A percentile compares a stretch with the other conserved stretches of the same genome.
phyloP scores from a whole-genome alignment of 2,888 invertebrate genomes.

The Cyaniris semiargus region DNA sequence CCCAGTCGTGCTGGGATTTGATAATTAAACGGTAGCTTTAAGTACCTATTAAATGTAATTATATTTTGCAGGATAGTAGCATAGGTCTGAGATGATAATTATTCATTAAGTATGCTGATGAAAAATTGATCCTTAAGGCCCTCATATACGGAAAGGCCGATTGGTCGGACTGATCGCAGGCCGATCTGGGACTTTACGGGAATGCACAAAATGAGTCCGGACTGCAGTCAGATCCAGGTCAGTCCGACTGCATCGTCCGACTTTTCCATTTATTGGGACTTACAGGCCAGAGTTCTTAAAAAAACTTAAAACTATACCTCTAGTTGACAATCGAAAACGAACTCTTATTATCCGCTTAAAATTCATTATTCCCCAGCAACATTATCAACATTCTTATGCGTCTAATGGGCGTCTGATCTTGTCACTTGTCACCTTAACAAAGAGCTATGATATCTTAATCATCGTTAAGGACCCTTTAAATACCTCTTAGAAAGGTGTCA shows the following conservation, averaged over 20 bases:
- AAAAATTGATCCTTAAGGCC: background rate
- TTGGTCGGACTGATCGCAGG: no score
- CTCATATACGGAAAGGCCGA: no score
- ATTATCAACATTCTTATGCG: background rate
- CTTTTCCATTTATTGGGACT: no score
- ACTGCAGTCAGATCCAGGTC: no score
- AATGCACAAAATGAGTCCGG: no score
- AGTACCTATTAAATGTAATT: background rate
- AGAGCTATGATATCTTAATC: slow-evolving; percentile 14
- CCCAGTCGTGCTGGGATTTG: background rate
- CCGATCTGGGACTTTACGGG: no score
- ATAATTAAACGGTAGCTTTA: background rate
- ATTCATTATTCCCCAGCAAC: background rate
- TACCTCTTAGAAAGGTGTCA: background rate
- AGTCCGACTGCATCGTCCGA: no score
- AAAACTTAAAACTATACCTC: background rate
- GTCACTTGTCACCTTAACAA: slow-evolving; percentile 20
- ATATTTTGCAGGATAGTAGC: background rate
- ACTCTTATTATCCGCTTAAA: background rate
- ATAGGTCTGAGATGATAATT: no score
- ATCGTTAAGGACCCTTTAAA: background rate
- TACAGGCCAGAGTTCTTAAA: no score
- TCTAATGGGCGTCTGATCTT: slow-evolving; percentile 9
- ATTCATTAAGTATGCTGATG: background rate
- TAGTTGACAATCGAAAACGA: background rate